Base-by-base conservation (phyloP, 2,797 vertebrate species). In the Cichlasoma orientale region DNA sequence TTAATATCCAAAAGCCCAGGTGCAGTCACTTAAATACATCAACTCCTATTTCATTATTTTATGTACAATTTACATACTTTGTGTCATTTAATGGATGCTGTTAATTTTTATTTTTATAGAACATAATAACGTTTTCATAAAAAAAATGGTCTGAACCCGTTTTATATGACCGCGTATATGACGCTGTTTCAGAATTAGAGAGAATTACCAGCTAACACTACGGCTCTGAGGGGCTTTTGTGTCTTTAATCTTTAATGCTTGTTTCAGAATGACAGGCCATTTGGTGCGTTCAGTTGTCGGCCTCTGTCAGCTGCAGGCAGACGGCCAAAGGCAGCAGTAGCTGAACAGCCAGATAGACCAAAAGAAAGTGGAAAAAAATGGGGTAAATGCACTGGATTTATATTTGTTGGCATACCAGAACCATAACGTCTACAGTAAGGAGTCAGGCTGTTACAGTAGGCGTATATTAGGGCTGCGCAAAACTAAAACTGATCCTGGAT, bases 171-270 rank as follows among this genome's bases (percentile, higher is more conserved):
- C 36, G 36, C 16, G 36, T 63, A 25, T 63, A n/a, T 44, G 59
- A 41, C 2, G n/a, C 58, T 38, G 58, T 61, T n/a, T 61, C n/a
- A 41, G 58, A 38, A 61, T 61, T 0, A 61, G 58, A 0, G 33
- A 61, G 33, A 61, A 61, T 61, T 61, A 61, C 21, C 58, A 23
- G 58, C 33, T 63, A 44, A 25, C 21, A 44, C 59, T 63, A 13
- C 21, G 41, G 59, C 59, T 63, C 59, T 63, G 59, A 25, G 59
- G 14, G 41, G 59, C 59, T 44, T 63, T 44, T 63, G 59, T 63
- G 59, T 63, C 59, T 63, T 63, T 63, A 63, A 63, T 63, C 58
- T 61, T 61, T 61, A 61, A 44, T 41, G 21, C 59, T 63, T 63
- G 36, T 63, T 44, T 63, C 14, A 18, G 59, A 25, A 23, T 44